A percentile compares a stretch with the other conserved stretches of the same genome.
Evolutionary conservation across 1,140 invertebrate genomes (phyloP).

Genomic region (Venturia canescens): DNA sequence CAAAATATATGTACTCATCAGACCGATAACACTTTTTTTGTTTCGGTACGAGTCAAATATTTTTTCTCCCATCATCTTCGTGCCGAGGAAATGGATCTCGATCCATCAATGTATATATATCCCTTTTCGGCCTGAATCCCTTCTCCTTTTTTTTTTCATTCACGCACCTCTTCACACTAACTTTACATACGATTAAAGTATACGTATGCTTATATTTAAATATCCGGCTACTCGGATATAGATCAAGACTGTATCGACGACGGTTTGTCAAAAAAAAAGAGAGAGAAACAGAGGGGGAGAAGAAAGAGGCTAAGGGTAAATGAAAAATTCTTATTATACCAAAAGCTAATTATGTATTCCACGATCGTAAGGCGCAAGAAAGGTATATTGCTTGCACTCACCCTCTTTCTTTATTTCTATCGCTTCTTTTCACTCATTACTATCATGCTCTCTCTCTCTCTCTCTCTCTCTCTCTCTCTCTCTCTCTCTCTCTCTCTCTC

Average conservation of each 20-base stretch:
- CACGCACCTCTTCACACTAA: slow-evolving; percentile 33
- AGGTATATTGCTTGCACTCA: slow-evolving; percentile 20
- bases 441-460: neutral
- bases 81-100: slow-evolving; percentile 32
- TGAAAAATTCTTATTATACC: slow-evolving; percentile 54
- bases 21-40: neutral
- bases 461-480: neutral
- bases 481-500: neutral
- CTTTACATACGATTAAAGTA: slow-evolving; percentile 38
- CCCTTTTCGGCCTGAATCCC: neutral
- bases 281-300: neutral
- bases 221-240: neutral
- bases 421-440: neutral
- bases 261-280: slow-evolving; percentile 27
- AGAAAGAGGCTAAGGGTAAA: slow-evolving; percentile 36
- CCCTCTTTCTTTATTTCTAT: neutral
- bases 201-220: slow-evolving; percentile 43
- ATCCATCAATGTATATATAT: slow-evolving; percentile 35
- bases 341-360: slow-evolving; percentile 57
- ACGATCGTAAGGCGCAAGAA: slow-evolving; percentile 48
- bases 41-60: neutral
- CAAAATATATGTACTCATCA: slow-evolving; percentile 36
- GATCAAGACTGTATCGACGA: slow-evolving; percentile 12
- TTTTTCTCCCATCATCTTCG: slow-evolving; percentile 31
- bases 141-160: neutral